A percentile compares a stretch with the other conserved stretches of the same genome.
Evolutionary conservation across 2,888 invertebrate species (phyloP).

Genomic region (Plagodis pulveraria): DNA sequence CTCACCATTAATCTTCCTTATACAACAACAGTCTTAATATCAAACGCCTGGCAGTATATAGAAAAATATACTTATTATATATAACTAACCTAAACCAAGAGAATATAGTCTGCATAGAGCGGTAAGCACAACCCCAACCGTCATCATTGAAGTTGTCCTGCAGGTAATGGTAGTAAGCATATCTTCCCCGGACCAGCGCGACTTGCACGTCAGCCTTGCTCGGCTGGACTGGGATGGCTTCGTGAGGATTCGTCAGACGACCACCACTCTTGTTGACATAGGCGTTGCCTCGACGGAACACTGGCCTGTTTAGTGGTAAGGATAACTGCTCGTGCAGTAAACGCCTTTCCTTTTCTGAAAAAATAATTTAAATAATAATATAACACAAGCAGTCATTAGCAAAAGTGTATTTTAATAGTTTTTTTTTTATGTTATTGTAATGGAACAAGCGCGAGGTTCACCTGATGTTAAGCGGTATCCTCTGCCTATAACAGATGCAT

Average conservation of each 20-base stretch:
- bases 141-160: slow-evolving; percentile 97
- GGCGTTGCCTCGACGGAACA: slow-evolving; percentile 90
- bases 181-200: slow-evolving; percentile 91
- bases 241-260: slow-evolving; percentile 90
- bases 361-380: not conserved
- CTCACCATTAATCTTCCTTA: no score
- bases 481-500: no score
- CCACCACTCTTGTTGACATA: slow-evolving; percentile 81
- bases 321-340: slow-evolving; percentile 89
- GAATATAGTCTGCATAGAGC: slow-evolving; percentile 97
- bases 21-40: no score
- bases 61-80: slow-evolving; percentile 5
- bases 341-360: slow-evolving; percentile 86
- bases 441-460: no score
- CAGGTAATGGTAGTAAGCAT: slow-evolving; percentile 98
- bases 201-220: slow-evolving; percentile 54
- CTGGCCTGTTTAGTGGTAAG: slow-evolving; percentile 88
- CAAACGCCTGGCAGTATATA: no score
- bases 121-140: slow-evolving; percentile 99
- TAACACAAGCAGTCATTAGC: not conserved
- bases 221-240: slow-evolving; percentile 78
- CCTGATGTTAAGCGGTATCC: no score
- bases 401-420: no score
- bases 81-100: slow-evolving; percentile 93
- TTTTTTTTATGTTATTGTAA: no score